Evolutionary conservation across 1,140 invertebrate genomes (phyloP).

Genomic region (Gryon sp.): DNA sequence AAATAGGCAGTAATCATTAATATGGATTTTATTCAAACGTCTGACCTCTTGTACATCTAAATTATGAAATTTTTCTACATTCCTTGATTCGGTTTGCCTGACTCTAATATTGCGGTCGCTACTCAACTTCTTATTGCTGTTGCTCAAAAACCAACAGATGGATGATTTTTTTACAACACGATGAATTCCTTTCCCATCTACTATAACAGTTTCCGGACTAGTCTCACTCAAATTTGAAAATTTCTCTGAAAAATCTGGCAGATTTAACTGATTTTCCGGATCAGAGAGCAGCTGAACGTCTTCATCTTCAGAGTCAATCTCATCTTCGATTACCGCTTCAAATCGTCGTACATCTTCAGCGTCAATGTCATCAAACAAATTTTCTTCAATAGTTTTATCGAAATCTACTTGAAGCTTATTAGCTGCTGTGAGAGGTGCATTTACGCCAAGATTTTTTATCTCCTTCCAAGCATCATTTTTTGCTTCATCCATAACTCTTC

Average conservation of each 20-base stretch:
- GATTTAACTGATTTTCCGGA: slow-evolving; percentile 8
- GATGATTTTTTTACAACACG: slow-evolving; percentile 49
- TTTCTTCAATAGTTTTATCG: neutral
- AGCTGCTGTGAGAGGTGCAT: slow-evolving; percentile 7
- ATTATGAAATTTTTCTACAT: neutral
- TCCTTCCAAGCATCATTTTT: slow-evolving; percentile 19
- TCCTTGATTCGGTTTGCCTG: neutral
- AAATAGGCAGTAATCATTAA: slow-evolving; percentile 18
- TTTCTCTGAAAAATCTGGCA: slow-evolving; percentile 14
- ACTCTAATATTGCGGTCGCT: slow-evolving; percentile 8
- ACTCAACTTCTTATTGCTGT: slow-evolving; percentile 6
- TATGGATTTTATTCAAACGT: slow-evolving; percentile 1
- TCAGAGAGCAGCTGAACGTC: slow-evolving; percentile 17
- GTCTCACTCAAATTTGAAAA: slow-evolving; percentile 5
- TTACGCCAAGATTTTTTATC: slow-evolving; percentile 3
- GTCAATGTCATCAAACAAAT: slow-evolving; percentile 23
- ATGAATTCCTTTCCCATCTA: slow-evolving; percentile 28
- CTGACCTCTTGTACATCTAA: neutral
- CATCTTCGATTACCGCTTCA: neutral
- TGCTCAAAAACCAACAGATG: slow-evolving; percentile 50
- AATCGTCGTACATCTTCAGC: slow-evolving; percentile 12
- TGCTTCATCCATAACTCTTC: slow-evolving; percentile 3
- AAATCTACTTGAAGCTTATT: slow-evolving; percentile 22
- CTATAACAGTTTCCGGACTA: slow-evolving; percentile 29
- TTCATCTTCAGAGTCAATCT: slow-evolving; percentile 15